Base-by-base conservation (phyloP, 2,113 vertebrate species). In the Scartelaos histophorus region DNA sequence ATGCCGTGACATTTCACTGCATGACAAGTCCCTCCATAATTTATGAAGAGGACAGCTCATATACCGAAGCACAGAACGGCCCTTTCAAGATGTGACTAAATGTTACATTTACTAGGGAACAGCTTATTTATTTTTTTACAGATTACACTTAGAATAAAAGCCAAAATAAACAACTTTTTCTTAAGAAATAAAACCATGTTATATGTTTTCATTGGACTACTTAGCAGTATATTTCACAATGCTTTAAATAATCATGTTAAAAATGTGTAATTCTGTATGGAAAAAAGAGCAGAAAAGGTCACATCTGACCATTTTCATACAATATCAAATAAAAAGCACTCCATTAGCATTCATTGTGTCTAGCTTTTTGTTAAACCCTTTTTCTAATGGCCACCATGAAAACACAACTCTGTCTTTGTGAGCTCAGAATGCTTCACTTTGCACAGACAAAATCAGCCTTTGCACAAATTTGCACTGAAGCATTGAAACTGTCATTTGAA, bases 1-100 rank as follows among this genome's bases (percentile, higher is more conserved):
- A 93, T 90, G 87, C 79, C 85, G 82, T 92, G 92, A 91, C 92
- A 93, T 93, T 93, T 93, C 62, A 80, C 77, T 73, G 77, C 88
- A 84, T 78, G 69, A 78, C 70, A 74, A 76, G 72, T 66, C 64
- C 21, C 68, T 93, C 75, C 78, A 93, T 93, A 86, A 93, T 94
- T 92, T 82, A 94, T 92, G 78, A 82, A 22, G 21, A n/a, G 75
- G 76, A 62, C 3, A 17, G 79, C 49, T 71, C 74, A 68, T 49
- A 70, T 38, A 3, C 51, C 73, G 15, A 75, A 81, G 70, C 69
- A 84, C n/a, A 38, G 61, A 64, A 5, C 53, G 80, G 49, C 70
- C 65, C 69, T 38, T 61, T 69, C 61, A 75, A 62, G 73, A 68
- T 54, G 12, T 11, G 58, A 70, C 68, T 73, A 67, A 81, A 64